Conservation (phyloP, 2,888 invertebrate genomes). For the Ennomos quercinarius region DNA sequence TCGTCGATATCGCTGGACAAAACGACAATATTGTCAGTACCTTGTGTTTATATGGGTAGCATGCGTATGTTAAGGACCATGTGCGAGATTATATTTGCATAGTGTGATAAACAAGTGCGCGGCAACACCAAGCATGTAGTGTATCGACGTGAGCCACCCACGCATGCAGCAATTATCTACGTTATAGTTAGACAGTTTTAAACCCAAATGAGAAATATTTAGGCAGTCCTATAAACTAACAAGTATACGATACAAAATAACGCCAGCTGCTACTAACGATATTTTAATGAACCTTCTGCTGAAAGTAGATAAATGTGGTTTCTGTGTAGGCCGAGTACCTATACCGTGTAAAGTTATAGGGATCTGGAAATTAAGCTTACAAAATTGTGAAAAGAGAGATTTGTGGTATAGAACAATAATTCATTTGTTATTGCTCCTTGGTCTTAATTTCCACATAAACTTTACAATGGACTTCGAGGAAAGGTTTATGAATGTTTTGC, state of each 20-base stretch:
- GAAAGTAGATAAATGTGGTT: background rate
- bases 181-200: too few relatives aligned
- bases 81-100: too few relatives aligned
- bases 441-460: conserved; percentile 24
- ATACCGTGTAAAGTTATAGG: background rate
- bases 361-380: background rate
- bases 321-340: too few relatives aligned
- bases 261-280: conserved; percentile 9
- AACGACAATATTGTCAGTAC: background rate
- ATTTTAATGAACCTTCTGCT: conserved; percentile 10
- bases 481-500: conserved; percentile 27
- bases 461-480: conserved; percentile 24
- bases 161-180: too few relatives aligned
- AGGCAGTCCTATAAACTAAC: too few relatives aligned
- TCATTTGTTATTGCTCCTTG: conserved; percentile 11
- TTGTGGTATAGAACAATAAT: conserved; percentile 16
- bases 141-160: too few relatives aligned
- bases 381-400: conserved; percentile 13
- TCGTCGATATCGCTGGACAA: conserved; percentile 93
- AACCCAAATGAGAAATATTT: too few relatives aligned
- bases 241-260: conserved; percentile 6
- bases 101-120: too few relatives aligned
- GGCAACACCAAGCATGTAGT: too few relatives aligned
- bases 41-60: too few relatives aligned
- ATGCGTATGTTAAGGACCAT: too few relatives aligned